Percentiles rank a stretch among this genome's conserved stretches.
Conservation (phyloP, 2,113 vertebrate genomes). For the Onychostoma macrolepis region DNA sequence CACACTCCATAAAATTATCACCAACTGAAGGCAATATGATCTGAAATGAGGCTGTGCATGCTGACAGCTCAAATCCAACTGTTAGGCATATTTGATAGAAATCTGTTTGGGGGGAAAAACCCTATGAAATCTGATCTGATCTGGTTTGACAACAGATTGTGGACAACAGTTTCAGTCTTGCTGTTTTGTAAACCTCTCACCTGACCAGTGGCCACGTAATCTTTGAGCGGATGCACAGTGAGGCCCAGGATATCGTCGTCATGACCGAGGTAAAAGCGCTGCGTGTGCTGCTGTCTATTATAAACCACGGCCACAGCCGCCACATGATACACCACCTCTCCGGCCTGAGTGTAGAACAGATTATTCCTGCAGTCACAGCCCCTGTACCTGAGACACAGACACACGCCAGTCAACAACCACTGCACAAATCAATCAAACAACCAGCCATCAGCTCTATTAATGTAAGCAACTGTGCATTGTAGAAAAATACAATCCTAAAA, state of each 20-base stretch:
- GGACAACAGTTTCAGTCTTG: not conserved
- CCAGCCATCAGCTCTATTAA: too few relatives aligned
- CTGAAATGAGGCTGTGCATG: not conserved
- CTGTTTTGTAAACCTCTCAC: slow-evolving; percentile 63
- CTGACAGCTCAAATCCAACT: not conserved
- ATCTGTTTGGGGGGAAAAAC: too few relatives aligned
- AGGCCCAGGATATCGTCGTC: slow-evolving; percentile 95
- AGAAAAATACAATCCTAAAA: too few relatives aligned
- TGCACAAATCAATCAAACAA: too few relatives aligned
- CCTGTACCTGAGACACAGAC: slow-evolving; percentile 82
- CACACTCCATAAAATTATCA: not conserved
- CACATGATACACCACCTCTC: slow-evolving; percentile 95
- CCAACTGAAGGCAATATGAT: not conserved
- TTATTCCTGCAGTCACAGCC: slow-evolving; percentile 97
- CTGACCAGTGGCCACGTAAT: slow-evolving; percentile 92
- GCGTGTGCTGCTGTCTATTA: slow-evolving; percentile 87
- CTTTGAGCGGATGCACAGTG: slow-evolving; percentile 89
- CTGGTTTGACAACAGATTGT: not conserved
- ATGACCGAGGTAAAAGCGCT: slow-evolving; percentile 93
- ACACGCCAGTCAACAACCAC: not conserved
- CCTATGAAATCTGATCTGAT: too few relatives aligned
- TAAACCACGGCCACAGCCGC: slow-evolving; percentile 91
- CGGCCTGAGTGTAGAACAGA: slow-evolving; percentile 91
- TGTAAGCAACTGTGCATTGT: too few relatives aligned
- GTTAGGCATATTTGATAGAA: too few relatives aligned